Conservation (phyloP, 2,797 vertebrate species). For the Gallinago nigripennis region DNA sequence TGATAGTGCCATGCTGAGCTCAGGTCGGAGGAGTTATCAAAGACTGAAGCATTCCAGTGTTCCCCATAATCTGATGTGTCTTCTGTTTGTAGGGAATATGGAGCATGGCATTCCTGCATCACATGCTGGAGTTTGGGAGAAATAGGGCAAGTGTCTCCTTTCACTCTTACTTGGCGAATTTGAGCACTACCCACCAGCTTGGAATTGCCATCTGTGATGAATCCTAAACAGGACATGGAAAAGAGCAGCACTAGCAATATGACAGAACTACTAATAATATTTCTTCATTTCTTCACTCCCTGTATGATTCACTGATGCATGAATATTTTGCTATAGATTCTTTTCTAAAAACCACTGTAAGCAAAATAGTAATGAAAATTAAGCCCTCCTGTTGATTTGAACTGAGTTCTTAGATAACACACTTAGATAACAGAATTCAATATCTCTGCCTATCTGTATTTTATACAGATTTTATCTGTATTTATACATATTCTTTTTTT, state of each 20-base stretch:
- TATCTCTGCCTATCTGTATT: not conserved
- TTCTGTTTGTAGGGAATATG: constrained; percentile 88
- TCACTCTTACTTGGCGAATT: constrained; percentile 91
- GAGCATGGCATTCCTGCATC: constrained; percentile 77
- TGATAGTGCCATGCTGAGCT: constrained; percentile 85
- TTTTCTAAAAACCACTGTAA: not conserved
- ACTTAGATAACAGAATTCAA: not conserved
- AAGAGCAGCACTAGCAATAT: constrained; percentile 1
- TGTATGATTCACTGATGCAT: not conserved
- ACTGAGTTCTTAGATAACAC: not conserved
- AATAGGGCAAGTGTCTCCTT: constrained; percentile 79
- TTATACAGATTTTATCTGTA: too few relatives aligned
- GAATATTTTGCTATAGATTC: not conserved
- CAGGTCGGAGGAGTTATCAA: constrained; percentile 65
- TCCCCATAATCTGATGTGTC: constrained; percentile 83
- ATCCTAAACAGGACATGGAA: constrained; percentile 78
- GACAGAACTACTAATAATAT: not conserved
- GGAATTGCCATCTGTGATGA: constrained; percentile 95
- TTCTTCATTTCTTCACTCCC: not conserved
- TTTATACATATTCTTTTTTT: too few relatives aligned
- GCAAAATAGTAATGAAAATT: not conserved
- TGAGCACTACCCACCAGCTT: constrained; percentile 91
- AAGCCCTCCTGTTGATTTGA: not conserved
- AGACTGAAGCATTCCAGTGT: constrained; percentile 79
- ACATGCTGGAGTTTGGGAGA: constrained; percentile 72